phyloP scores from a whole-genome alignment of 1,140 invertebrate species.

The fruit fly (Drosophila melanogaster) region Release_6_plus_ISO1_MT NT_033779.5:4049501-4050000 shows the following conservation, averaged over 20 bases:
- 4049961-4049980: conserved; percentile 68
- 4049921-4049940: conserved; percentile 12
- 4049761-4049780: conserved; percentile 30
- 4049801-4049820: conserved; percentile 9
- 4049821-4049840: conserved; percentile 7
- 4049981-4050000: conserved; percentile 26
- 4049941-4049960: conserved; percentile 73
- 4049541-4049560: conserved; percentile 1
- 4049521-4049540: background rate
- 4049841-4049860: background rate
- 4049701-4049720: conserved; percentile 53
- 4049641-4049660: conserved; percentile 9
- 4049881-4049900: conserved; percentile 56
- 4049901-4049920: conserved; percentile 7
- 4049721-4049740: conserved; percentile 56
- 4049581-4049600: conserved; percentile 6
- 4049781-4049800: conserved; percentile 20
- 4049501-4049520: background rate
- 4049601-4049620: conserved; percentile 7
- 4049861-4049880: background rate
- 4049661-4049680: conserved; percentile 36
- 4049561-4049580: conserved; percentile 14
- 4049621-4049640: conserved; percentile 7
- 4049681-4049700: conserved; percentile 39
- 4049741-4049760: conserved; percentile 49